A percentile compares a stretch with the other conserved stretches of the same genome.
Conservation (phyloP, 1,140 invertebrate species). For the Matsumurasca onukii region DNA sequence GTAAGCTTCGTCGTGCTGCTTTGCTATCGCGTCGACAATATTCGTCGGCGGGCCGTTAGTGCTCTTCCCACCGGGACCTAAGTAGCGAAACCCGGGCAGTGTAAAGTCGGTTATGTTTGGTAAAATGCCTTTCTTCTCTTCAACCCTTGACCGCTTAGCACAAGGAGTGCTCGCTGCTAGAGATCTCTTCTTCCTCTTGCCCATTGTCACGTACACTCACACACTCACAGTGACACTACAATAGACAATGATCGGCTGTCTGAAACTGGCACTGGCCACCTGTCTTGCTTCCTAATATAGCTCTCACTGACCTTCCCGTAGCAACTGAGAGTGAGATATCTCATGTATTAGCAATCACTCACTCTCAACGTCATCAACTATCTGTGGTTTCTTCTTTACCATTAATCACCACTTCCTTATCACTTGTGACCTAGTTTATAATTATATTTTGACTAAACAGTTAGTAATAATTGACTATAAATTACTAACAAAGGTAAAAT, state of each 20-base stretch:
- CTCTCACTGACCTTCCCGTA: background rate
- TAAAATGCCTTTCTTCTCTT: background rate
- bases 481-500: too few relatives aligned
- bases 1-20: conserved; percentile 17
- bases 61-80: background rate
- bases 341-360: too few relatives aligned
- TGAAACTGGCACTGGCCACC: background rate
- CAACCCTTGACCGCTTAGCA: background rate
- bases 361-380: too few relatives aligned
- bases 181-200: conserved; percentile 4
- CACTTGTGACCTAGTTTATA: too few relatives aligned
- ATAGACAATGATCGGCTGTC: too few relatives aligned
- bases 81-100: conserved; percentile 6
- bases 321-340: too few relatives aligned
- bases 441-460: too few relatives aligned
- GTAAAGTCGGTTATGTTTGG: background rate
- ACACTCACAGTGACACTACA: background rate
- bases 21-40: conserved; percentile 5
- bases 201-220: background rate
- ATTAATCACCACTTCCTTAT: too few relatives aligned
- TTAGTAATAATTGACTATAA: too few relatives aligned
- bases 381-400: too few relatives aligned
- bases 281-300: background rate
- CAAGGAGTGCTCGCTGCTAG: background rate
- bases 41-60: conserved; percentile 11